These are phyloP conservation scores for Conistra vaccinii DNA, from an alignment of 2,888 invertebrate genomes.

Conservation along the genomic window DNA sequence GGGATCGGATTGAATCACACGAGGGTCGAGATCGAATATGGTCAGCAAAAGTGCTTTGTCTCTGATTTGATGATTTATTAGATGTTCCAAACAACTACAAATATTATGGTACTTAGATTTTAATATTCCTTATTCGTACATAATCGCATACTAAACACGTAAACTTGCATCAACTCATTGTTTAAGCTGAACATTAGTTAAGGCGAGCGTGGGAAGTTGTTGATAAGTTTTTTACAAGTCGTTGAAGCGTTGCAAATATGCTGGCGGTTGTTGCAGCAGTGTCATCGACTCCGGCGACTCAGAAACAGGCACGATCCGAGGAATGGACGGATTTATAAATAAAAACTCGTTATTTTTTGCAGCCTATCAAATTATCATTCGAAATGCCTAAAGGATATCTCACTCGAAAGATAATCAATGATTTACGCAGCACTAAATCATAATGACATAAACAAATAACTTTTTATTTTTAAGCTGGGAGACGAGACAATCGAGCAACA, in stretches of 20 bases:
- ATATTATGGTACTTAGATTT: conserved; percentile 15
- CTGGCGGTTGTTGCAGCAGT: conserved; percentile 74
- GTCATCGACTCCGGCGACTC: conserved; percentile 76
- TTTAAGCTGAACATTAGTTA: conserved; percentile 57
- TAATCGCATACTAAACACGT: conserved; percentile 48
- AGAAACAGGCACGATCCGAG: conserved; percentile 61
- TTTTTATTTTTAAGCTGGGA: conserved; percentile 22
- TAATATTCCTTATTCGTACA: conserved; percentile 41
- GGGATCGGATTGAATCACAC: background rate
- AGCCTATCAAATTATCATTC: conserved; percentile 22
- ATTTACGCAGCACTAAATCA: conserved; percentile 15
- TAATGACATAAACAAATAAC: conserved; percentile 22
- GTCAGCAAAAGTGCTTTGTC: background rate
- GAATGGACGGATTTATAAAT: conserved; percentile 48
- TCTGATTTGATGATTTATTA: background rate
- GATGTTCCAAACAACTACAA: background rate
- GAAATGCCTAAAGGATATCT: conserved; percentile 19
- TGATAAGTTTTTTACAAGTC: conserved; percentile 76
- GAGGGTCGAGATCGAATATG: background rate
- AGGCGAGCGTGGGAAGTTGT: conserved; percentile 79
- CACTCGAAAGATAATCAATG: conserved; percentile 10
- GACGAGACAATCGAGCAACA: background rate
- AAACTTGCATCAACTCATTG: conserved; percentile 56
- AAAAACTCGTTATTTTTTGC: conserved; percentile 38
- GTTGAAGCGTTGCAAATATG: conserved; percentile 83